These are phyloP conservation scores for Lordiphosa clarofinis DNA, from an alignment of 1,140 invertebrate species.

Conservation along the genomic window DNA sequence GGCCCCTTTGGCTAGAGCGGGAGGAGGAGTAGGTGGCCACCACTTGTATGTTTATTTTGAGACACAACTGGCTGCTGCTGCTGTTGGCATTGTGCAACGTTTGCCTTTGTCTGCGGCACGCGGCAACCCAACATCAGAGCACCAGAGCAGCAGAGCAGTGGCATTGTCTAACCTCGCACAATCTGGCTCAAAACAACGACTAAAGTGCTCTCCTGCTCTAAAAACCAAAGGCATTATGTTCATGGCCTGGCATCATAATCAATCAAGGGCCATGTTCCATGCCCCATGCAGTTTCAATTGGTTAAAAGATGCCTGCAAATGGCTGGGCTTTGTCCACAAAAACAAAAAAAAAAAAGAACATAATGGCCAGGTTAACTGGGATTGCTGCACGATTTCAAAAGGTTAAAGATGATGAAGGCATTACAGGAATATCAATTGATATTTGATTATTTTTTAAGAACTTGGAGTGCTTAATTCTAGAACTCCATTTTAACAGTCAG, in stretches of 20 bases:
- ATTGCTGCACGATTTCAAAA: too few relatives aligned
- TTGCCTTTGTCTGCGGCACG: slow-evolving; percentile 67
- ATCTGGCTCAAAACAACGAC: slow-evolving; percentile 9
- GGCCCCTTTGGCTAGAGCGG: not conserved
- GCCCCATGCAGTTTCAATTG: not conserved
- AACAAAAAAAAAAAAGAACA: not conserved
- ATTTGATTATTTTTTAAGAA: too few relatives aligned
- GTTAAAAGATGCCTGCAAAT: slow-evolving; percentile 6
- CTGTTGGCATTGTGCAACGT: slow-evolving; percentile 49
- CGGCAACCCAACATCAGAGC: slow-evolving; percentile 30
- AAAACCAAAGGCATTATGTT: not conserved
- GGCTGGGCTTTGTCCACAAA: not conserved
- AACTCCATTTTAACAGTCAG: too few relatives aligned
- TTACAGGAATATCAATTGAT: too few relatives aligned
- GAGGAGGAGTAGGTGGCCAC: slow-evolving; percentile 10
- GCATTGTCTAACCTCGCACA: slow-evolving; percentile 55
- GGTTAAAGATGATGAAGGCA: too few relatives aligned
- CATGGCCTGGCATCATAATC: slow-evolving; percentile 8
- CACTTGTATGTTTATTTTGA: slow-evolving; percentile 65
- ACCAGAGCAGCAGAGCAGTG: slow-evolving; percentile 16
- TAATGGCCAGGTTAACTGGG: not conserved
- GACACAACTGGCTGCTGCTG: slow-evolving; percentile 33
- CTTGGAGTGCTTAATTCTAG: too few relatives aligned
- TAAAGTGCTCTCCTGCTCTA: too few relatives aligned
- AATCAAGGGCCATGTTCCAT: slow-evolving; percentile 16